These are phyloP conservation scores for Heliornis fulica DNA, from an alignment of 2,113 vertebrate genomes.

Conservation along the genomic window DNA sequence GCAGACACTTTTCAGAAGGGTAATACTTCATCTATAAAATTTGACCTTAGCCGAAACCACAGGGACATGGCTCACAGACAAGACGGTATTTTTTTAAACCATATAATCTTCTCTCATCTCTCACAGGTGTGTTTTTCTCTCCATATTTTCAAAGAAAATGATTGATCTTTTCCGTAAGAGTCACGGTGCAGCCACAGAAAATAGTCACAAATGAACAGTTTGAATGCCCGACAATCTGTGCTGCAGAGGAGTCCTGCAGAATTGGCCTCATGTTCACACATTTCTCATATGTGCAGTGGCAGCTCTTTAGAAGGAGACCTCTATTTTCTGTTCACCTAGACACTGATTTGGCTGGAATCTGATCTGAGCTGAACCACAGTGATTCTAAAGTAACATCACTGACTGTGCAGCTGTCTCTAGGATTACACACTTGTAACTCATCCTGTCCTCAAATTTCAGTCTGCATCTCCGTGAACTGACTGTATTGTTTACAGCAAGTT, in stretches of 20 bases:
- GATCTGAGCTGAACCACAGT: background rate
- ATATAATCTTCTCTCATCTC: background rate
- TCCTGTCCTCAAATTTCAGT: background rate
- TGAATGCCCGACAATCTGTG: background rate
- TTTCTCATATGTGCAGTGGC: background rate
- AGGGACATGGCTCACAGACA: background rate
- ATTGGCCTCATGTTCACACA: background rate
- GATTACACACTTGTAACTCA: background rate
- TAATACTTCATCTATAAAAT: background rate
- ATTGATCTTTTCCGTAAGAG: background rate
- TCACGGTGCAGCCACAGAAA: background rate
- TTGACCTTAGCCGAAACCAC: background rate
- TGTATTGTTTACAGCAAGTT: background rate
- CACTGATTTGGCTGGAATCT: background rate
- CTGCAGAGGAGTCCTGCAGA: background rate
- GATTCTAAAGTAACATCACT: background rate
- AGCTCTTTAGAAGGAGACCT: background rate
- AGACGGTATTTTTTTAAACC: background rate
- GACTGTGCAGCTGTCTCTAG: background rate
- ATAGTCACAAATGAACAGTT: background rate
- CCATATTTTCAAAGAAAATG: background rate
- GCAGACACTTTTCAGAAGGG: constrained; percentile 1
- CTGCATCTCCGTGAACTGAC: background rate
- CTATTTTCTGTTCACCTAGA: background rate
- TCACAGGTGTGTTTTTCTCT: background rate